Evolutionary conservation across 1,140 invertebrate species (phyloP).

Genomic region (Manduca sexta): DNA sequence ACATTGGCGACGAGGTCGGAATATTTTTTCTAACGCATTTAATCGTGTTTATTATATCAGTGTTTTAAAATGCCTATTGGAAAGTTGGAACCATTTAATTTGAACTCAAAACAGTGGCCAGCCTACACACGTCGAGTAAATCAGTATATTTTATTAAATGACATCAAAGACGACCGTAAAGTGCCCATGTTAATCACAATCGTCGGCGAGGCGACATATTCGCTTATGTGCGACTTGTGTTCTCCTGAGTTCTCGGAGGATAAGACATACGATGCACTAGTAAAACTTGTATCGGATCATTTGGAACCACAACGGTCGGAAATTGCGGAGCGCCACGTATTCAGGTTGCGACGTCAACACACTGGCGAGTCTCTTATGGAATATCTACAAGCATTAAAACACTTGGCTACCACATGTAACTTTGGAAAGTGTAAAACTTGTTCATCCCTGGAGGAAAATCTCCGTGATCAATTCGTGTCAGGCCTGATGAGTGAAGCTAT

Average conservation of each 20-base stretch:
- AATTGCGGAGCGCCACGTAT: conserved; percentile 8
- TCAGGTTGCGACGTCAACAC: conserved; percentile 10
- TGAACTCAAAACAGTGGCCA: too few species aligned
- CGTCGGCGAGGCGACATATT: conserved; percentile 23
- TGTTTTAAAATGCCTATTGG: too few species aligned
- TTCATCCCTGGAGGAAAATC: background rate
- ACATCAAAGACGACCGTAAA: conserved; percentile 21
- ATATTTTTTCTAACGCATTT: too few species aligned
- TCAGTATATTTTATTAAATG: conserved; percentile 31
- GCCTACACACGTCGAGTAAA: conserved; percentile 25
- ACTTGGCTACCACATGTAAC: conserved; percentile 13
- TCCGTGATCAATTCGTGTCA: too few species aligned
- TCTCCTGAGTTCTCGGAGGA: conserved; percentile 19
- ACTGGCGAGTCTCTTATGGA: conserved; percentile 7
- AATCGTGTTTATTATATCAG: too few species aligned
- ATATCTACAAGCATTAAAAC: background rate
- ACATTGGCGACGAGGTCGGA: too few species aligned
- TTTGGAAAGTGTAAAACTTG: conserved; percentile 1
- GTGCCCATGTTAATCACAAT: conserved; percentile 28
- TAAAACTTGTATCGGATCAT: conserved; percentile 19
- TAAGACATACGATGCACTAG: conserved; percentile 21
- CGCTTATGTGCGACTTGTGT: conserved; percentile 35
- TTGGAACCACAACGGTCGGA: conserved; percentile 27
- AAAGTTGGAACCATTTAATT: too few species aligned
- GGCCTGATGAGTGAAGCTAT: background rate